A percentile compares a stretch with the other conserved stretches of the same genome.
phyloP scores from a whole-genome alignment of 2,797 vertebrate genomes.

The Nannoperca obscura region DNA sequence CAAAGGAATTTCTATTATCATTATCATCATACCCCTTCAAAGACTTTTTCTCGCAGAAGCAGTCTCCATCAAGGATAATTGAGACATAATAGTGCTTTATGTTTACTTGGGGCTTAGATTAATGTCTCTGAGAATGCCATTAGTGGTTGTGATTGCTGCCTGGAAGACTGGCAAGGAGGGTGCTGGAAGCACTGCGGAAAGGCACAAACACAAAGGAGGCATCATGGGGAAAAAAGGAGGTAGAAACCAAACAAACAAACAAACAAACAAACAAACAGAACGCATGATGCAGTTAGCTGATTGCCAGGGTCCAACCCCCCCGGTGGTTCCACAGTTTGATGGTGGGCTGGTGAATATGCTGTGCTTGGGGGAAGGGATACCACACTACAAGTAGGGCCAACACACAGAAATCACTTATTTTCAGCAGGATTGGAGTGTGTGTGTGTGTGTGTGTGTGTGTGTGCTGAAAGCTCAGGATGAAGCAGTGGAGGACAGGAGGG shows the following conservation, averaged over 20 bases:
- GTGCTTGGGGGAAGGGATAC: neutral
- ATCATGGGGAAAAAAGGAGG: constrained; percentile 20
- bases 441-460: neutral
- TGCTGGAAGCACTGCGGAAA: constrained; percentile 38
- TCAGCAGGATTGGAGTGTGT: constrained; percentile 1
- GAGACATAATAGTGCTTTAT: constrained; percentile 60
- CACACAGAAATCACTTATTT: neutral
- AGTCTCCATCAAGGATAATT: constrained; percentile 64
- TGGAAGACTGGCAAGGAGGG: constrained; percentile 45
- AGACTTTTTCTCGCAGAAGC: constrained; percentile 47
- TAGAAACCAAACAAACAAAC: constrained; percentile 43
- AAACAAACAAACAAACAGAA: constrained; percentile 52
- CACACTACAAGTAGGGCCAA: neutral
- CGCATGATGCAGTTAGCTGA: constrained; percentile 36
- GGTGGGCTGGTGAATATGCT: constrained; percentile 13
- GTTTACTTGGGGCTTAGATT: constrained; percentile 69
- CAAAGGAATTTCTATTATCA: constrained; percentile 70
- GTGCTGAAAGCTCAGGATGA: constrained; percentile 33
- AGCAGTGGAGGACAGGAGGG: constrained; percentile 31
- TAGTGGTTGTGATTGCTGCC: constrained; percentile 64
- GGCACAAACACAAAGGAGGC: constrained; percentile 38
- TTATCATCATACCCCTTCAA: constrained; percentile 64
- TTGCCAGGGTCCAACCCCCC: constrained; percentile 24
- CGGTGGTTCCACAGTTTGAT: constrained; percentile 9
- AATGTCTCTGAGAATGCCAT: constrained; percentile 63